These are phyloP conservation scores for Stegophylla sp. DNA, from an alignment of 2,888 invertebrate species.

Conservation along the genomic window DNA sequence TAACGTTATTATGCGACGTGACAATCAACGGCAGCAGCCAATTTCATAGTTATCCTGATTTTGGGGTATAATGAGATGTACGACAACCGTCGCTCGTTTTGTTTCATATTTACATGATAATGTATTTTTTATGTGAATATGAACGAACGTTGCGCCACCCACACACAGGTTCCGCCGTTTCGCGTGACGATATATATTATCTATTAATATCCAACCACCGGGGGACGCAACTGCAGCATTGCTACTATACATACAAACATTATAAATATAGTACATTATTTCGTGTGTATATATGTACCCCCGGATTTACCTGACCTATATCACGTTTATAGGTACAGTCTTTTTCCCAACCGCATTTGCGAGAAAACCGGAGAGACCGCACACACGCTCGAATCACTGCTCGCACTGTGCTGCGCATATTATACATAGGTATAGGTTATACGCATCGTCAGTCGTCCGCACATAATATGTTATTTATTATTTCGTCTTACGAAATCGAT, in stretches of 20 bases:
- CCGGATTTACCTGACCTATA: not conserved
- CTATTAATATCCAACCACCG: slow-evolving; percentile 21
- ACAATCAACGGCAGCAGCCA: slow-evolving; percentile 17
- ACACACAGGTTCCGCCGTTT: slow-evolving; percentile 4
- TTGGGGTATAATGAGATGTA: not conserved
- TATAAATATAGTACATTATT: slow-evolving; percentile 9
- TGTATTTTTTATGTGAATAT: not conserved
- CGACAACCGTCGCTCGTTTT: not conserved
- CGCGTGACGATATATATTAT: no score
- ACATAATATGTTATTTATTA: no score
- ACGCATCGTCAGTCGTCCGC: not conserved
- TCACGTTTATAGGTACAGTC: not conserved
- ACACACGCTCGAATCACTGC: no score
- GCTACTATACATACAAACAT: slow-evolving; percentile 14
- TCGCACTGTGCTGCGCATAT: not conserved
- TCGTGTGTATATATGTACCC: not conserved
- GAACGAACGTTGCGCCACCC: not conserved
- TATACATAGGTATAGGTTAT: not conserved
- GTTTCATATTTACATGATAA: not conserved
- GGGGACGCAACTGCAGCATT: not conserved
- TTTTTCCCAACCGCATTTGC: slow-evolving; percentile 11
- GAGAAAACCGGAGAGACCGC: slow-evolving; percentile 30
- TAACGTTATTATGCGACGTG: not conserved
- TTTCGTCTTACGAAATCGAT: slow-evolving; percentile 1
- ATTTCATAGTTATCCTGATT: slow-evolving; percentile 35